Evolutionary conservation across 2,888 invertebrate genomes (phyloP), one percentile per base, ranked within the genome.

Genomic region (Eristalis tenax): DNA sequence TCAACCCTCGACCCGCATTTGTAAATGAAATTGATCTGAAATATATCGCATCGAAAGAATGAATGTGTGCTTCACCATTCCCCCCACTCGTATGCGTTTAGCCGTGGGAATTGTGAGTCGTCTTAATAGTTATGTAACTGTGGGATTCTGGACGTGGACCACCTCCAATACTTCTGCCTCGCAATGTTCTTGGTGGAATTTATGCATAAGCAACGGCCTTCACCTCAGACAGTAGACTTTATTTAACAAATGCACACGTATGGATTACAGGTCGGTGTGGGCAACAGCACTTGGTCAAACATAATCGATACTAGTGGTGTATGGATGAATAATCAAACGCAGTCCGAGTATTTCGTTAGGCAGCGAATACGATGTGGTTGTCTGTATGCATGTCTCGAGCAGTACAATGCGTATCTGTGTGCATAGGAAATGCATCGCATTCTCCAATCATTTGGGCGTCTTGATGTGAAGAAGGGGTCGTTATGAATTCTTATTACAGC

Each of bases 221-320:
- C 28, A 28, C 13, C 57, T 35, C 26, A 50, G 5, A 8, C 32
- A 32, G 10, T 32, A 1, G 5, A 38, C 74, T 74, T 74, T 73
- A 73, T 74, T 80, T 68, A 73, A 74, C 80, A 80, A 74, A 68
- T 50, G 18, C 50, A 6, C 18, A 8, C 43, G n/a, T 43, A 43
- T 43, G 43, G 4, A 6, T 43, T 43, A 43, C 43, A 43, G 43
- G 6, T n/a, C 6, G 6, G 43, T n/a, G 40, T 40, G 40, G 15
- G 40, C 15, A 13, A 40, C 15, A 15, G n/a, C 4, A 50, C 1
- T 18, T 8, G 50, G 8, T 18, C 18, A 6, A 10, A 50, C 18
- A 18, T 10, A 50, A 43, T 43, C 43, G 40, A 43, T 43, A 43
- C 15, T 15, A n/a, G 4, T 8, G 1, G 22, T n/a, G n/a, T n/a